Conservation (phyloP, 1,140 invertebrate species). For the Pristionchus pacificus region DNA sequence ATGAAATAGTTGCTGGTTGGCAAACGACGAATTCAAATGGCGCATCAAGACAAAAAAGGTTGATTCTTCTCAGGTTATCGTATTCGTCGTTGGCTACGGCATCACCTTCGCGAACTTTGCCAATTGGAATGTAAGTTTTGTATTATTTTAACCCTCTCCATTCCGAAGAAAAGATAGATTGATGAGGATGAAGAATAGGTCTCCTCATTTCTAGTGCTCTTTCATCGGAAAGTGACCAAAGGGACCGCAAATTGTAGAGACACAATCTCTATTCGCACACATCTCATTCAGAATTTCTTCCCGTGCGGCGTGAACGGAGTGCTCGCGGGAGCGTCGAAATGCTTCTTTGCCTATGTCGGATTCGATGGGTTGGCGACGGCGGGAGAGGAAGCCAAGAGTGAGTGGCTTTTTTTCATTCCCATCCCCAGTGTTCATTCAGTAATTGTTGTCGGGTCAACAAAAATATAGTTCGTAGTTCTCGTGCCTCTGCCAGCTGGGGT, state of each 20-base stretch:
- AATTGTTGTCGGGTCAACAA: neutral
- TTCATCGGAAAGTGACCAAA: conserved; percentile 62
- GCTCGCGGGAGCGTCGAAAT: conserved; percentile 76
- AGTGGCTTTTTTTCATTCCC: conserved; percentile 1
- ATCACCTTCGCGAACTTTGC: conserved; percentile 44
- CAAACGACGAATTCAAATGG: too few relatives aligned
- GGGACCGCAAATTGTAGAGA: conserved; percentile 1
- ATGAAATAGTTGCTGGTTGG: too few relatives aligned
- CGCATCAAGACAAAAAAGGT: neutral
- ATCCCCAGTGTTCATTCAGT: too few relatives aligned
- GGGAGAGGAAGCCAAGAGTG: conserved; percentile 52
- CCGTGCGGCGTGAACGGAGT: conserved; percentile 74
- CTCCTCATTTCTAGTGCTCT: conserved; percentile 65
- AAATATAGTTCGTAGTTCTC: neutral
- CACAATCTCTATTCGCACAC: neutral
- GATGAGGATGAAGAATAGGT: conserved; percentile 76
- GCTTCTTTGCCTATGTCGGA: conserved; percentile 84
- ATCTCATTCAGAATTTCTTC: conserved; percentile 67
- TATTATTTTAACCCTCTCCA: conserved; percentile 62
- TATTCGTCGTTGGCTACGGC: neutral
- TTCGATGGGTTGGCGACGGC: conserved; percentile 84
- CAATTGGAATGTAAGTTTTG: conserved; percentile 64
- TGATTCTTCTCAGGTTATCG: conserved; percentile 1
- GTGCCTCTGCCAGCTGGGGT: too few relatives aligned
- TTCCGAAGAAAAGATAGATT: conserved; percentile 60